Base-by-base conservation (phyloP, 2,888 invertebrate species). In the Onchidella celtica region DNA sequence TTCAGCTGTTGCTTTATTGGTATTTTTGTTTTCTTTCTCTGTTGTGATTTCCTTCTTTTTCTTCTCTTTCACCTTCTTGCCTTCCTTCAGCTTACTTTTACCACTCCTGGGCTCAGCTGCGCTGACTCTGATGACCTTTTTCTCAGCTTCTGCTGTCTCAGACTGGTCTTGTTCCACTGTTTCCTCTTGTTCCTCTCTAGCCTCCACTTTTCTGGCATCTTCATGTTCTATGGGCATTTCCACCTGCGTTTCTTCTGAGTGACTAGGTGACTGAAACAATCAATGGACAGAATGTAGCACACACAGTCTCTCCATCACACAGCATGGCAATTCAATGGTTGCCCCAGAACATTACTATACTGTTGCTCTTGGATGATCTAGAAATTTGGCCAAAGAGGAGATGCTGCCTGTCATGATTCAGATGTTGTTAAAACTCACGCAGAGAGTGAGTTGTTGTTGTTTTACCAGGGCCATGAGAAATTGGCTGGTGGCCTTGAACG, bases 141-240 rank as follows among this genome's bases (percentile, higher is more conserved):
- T 80, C 40, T 80, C 80, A 34, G 80, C 55, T 38, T 80, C 80
- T 9, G 47, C 24, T 17, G 47, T 47, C 17, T 75, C 75, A 0
- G 32, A 11, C 2, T 55, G n/a, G n/a, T n/a, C n/a, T n/a, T n/a
- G n/a, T n/a, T n/a, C n/a, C n/a, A n/a, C n/a, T n/a, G n/a, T n/a
- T 57, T 84, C 75, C 11, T 74, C 32, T 34, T 27, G 61, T 17
- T 75, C 76, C 4, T 79, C 84, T 11, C 40, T 32, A 3, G 66
- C 47, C 47, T 84, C 84, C 34, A 83, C 83, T 38, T 65, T 61
- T 73, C 84, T 79, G 61, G 75, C 84, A 83, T 84, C 78, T n/a
- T 69, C 81, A 9, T 75, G 40, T 11, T 65, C 73, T 17, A 29
- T 21, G n/a, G n/a, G n/a, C 9, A n/a, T n/a, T n/a, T 40, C 69